Conservation (phyloP, 1,140 invertebrate species). For the Gonatopus flavifemur region DNA sequence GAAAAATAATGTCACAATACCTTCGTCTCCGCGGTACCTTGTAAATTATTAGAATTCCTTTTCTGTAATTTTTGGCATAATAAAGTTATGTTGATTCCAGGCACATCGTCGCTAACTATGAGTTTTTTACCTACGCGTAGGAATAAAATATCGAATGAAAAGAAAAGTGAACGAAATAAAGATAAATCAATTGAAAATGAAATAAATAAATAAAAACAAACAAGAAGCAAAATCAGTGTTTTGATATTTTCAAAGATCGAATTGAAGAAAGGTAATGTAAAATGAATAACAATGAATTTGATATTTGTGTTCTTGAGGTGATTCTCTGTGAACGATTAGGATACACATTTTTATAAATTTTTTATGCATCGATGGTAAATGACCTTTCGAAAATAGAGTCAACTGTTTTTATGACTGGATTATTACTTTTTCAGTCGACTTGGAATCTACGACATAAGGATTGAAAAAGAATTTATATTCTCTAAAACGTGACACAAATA, state of each 20-base stretch:
- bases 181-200: constrained; percentile 6
- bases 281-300: too few species aligned
- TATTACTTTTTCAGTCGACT: too few species aligned
- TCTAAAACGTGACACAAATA: too few species aligned
- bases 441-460: constrained; percentile 3
- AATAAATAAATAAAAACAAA: constrained; percentile 12
- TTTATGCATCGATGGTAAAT: too few species aligned
- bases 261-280: too few species aligned
- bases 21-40: constrained; percentile 25
- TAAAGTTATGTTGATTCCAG: constrained; percentile 40
- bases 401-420: too few species aligned
- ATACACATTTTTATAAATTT: too few species aligned
- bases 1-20: constrained; percentile 28
- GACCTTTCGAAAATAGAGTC: too few species aligned
- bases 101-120: constrained; percentile 45
- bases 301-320: too few species aligned
- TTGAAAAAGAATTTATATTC: not conserved
- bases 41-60: constrained; percentile 30
- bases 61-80: constrained; percentile 49
- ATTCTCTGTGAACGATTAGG: too few species aligned
- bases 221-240: not conserved
- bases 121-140: constrained; percentile 50
- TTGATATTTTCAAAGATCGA: too few species aligned
- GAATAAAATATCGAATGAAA: constrained; percentile 21
- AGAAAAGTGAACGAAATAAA: constrained; percentile 16